phyloP scores from a whole-genome alignment of 2,113 vertebrate genomes.

The Neofelis nebulosa region DNA sequence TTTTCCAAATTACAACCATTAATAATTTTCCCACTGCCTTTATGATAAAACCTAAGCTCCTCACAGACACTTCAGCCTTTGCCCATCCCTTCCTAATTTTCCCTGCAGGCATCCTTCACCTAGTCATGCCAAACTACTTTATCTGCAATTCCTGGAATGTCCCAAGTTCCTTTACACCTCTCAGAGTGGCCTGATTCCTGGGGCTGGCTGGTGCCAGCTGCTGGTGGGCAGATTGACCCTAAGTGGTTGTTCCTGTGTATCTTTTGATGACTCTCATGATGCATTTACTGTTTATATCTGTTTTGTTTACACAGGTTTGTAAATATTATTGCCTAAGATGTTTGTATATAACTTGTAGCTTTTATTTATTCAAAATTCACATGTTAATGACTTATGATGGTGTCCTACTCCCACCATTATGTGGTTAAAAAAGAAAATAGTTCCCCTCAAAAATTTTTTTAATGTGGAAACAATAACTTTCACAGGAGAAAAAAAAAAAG shows the following conservation, averaged over 20 bases:
- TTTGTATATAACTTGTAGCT: not conserved
- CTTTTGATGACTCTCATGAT: not conserved
- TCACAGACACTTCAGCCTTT: not conserved
- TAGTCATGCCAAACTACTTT: not conserved
- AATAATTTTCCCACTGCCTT: not conserved
- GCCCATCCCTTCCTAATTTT: not conserved
- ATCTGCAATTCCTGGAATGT: not conserved
- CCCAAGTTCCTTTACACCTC: not conserved
- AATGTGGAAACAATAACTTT: not conserved
- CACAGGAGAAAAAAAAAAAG: not conserved
- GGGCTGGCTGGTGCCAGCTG: not conserved
- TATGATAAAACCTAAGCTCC: not conserved
- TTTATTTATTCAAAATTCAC: not conserved
- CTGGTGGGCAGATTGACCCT: not conserved
- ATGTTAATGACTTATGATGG: not conserved
- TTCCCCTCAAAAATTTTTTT: not conserved
- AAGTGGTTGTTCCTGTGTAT: not conserved
- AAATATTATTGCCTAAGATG: not conserved
- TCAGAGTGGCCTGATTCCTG: not conserved
- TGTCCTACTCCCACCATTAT: not conserved
- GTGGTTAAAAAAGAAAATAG: not conserved
- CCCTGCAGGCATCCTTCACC: not conserved
- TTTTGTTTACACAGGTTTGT: not conserved
- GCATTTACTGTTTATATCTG: not conserved
- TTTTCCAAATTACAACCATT: not conserved